A percentile compares a stretch with the other conserved stretches of the same genome.
These are phyloP conservation scores for Monoplex corrugatus DNA, from an alignment of 2,888 invertebrate species.

Conservation along the genomic window DNA sequence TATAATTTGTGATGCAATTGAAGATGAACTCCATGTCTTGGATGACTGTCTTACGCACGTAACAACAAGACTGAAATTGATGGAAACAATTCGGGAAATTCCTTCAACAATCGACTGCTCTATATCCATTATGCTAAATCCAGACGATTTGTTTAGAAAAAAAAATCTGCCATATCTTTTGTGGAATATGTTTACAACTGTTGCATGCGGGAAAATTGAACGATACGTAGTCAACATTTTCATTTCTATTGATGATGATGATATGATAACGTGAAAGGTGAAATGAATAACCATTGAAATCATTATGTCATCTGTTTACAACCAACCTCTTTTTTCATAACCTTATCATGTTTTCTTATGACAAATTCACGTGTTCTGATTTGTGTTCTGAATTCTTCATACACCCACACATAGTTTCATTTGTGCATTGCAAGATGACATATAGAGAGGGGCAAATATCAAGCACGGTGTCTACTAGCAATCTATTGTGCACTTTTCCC, in stretches of 20 bases:
- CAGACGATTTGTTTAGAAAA: no score
- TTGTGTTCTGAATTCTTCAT: no score
- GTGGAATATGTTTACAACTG: background rate
- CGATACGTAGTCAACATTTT: background rate
- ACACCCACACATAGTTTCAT: no score
- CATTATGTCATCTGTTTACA: background rate
- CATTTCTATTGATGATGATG: background rate
- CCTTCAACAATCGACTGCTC: no score
- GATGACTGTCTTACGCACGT: no score
- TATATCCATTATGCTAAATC: no score
- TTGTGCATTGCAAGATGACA: background rate
- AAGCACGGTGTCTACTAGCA: background rate
- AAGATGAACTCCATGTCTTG: no score
- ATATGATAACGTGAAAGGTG: background rate
- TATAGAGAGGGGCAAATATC: background rate
- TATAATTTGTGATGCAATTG: no score
- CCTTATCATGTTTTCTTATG: background rate
- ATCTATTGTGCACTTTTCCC: background rate
- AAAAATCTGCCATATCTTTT: background rate
- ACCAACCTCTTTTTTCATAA: background rate
- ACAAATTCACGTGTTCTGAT: background rate
- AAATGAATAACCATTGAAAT: background rate
- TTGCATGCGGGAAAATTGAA: no score
- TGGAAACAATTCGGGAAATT: no score
- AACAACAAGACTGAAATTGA: no score